These are phyloP conservation scores for Protomyctophum bolini DNA, from an alignment of 2,113 vertebrate species.

Conservation along the genomic window DNA sequence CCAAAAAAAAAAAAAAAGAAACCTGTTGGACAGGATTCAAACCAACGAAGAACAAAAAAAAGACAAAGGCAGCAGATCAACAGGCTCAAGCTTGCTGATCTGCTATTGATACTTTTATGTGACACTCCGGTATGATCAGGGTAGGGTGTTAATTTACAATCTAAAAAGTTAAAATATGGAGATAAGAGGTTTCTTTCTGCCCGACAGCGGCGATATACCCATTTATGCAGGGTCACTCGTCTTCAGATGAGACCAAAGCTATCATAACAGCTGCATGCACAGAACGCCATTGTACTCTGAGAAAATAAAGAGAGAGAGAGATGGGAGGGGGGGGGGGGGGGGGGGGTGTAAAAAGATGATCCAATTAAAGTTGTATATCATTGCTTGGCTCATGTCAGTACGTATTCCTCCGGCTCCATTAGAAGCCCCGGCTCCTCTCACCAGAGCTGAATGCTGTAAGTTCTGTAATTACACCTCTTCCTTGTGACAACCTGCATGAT, in stretches of 20 bases:
- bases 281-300: slow-evolving; percentile 74
- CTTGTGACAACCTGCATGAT: slow-evolving; percentile 99
- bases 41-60: no score
- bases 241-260: slow-evolving; percentile 72
- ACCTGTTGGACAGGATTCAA: no score
- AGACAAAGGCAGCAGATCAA: no score
- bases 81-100: no score
- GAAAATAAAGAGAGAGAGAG: slow-evolving; percentile 48
- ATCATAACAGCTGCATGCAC: slow-evolving; percentile 73
- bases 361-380: slow-evolving; percentile 98
- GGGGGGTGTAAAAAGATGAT: slow-evolving; percentile 74
- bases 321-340: slow-evolving; percentile 22
- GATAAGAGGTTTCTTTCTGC: no score
- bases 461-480: slow-evolving; percentile 99
- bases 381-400: slow-evolving; percentile 91
- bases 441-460: slow-evolving; percentile 85
- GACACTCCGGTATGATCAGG: no score
- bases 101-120: no score
- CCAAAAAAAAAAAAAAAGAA: no score
- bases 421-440: slow-evolving; percentile 84
- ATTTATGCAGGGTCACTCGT: slow-evolving; percentile 69
- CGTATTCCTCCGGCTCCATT: slow-evolving; percentile 91
- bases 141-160: no score
- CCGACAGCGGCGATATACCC: slow-evolving; percentile 21
- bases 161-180: no score